phyloP scores from a whole-genome alignment of 2,888 invertebrate genomes.

The Smittia sp. region DNA sequence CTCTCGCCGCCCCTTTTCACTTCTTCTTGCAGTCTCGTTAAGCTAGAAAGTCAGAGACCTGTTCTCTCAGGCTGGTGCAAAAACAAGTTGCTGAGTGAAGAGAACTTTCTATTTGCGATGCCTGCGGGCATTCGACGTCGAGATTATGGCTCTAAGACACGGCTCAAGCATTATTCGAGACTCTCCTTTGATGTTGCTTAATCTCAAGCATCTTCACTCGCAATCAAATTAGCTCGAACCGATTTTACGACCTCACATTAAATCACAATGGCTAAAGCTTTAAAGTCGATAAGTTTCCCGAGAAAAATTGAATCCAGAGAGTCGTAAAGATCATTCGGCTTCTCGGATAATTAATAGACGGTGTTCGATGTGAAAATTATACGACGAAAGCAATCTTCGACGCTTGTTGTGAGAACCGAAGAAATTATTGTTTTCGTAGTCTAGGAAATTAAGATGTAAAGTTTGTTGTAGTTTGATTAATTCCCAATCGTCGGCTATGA shows the following conservation, averaged over 20 bases:
- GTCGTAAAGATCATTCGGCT: slow-evolving; percentile 2
- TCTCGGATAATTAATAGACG: slow-evolving; percentile 15
- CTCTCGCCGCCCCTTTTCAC: not conserved
- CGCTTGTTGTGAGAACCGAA: not conserved
- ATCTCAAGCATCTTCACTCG: not conserved
- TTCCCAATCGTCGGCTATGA: not conserved
- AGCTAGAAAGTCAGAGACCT: slow-evolving; percentile 21
- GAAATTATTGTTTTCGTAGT: slow-evolving; percentile 15
- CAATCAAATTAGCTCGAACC: not conserved
- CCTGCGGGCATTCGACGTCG: not conserved
- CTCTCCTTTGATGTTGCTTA: not conserved
- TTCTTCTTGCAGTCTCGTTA: slow-evolving; percentile 10
- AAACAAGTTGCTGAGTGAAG: slow-evolving; percentile 17
- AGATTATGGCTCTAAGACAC: not conserved
- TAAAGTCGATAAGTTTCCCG: not conserved
- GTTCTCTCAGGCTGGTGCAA: slow-evolving; percentile 14
- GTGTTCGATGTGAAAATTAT: not conserved
- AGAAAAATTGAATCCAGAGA: not conserved
- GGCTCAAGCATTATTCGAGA: not conserved
- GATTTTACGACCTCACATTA: not conserved
- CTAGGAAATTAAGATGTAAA: slow-evolving; percentile 1
- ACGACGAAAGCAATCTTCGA: not conserved
- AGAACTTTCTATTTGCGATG: not conserved
- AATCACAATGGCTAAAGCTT: not conserved
- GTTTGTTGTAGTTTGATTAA: slow-evolving; percentile 23